Percentiles rank a stretch among this genome's conserved stretches.
phyloP scores from a whole-genome alignment of 2,797 vertebrate genomes.

The Schizopygopsis malacanthus region DNA sequence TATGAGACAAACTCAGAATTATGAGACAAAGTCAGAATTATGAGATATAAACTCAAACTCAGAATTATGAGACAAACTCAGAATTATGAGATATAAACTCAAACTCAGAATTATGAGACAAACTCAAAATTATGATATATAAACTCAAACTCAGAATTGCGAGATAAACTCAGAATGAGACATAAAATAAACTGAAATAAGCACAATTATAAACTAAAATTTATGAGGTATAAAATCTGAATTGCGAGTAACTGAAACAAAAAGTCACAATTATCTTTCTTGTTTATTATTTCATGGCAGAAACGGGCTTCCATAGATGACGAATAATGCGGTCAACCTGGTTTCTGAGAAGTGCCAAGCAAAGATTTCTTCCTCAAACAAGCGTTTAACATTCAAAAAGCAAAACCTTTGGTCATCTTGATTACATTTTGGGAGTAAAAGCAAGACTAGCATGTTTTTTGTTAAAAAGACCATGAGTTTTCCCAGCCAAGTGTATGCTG shows the following conservation, averaged over 20 bases:
- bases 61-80: no score
- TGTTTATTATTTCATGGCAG: background rate
- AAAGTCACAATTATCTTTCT: background rate
- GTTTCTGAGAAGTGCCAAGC: slow-evolving; percentile 3
- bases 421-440: background rate
- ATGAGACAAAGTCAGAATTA: no score
- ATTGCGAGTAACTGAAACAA: background rate
- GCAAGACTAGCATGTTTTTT: background rate
- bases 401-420: background rate
- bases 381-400: background rate
- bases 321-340: background rate
- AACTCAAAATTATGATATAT: no score
- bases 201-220: background rate
- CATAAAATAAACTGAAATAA: no score
- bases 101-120: no score
- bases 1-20: no score
- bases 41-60: no score
- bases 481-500: background rate
- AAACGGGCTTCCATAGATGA: background rate
- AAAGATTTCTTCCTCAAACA: background rate
- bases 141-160: no score
- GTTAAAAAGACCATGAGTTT: background rate
- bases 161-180: background rate
- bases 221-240: background rate
- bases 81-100: no score